Base-by-base conservation (phyloP, 2,888 invertebrate species). In the Mythimna lalbum region DNA sequence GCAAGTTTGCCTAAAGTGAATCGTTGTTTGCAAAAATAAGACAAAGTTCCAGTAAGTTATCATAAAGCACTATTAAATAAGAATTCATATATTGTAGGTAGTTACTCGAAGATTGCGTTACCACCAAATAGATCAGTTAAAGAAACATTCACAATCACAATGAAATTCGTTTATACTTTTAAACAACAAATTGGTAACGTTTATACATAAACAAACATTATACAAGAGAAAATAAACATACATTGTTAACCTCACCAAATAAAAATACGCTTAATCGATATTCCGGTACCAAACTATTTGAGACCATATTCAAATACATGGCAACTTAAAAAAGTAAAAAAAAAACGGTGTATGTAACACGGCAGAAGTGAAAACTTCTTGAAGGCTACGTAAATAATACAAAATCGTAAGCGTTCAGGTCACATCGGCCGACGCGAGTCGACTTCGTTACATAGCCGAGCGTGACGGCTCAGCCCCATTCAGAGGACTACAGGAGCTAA, bases 101-200 rank as follows among this genome's bases (percentile, higher is more conserved):
- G 33, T 4, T 53, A 61, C 17, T 43, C 33, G 14, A 23, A 55
- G 27, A n/a, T 73, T 12, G 14, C 49, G 57, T 21, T 9, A 56
- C 33, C 23, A 19, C 63, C 52, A 39, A 21, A 63, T 31, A 53
- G 56, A 72, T 56, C 43, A 63, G 67, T 10, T 60, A 66, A 77
- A 65, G 62, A 75, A 85, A 85, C 81, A 85, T 83, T 85, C 83
- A 85, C 83, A 83, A 85, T 66, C 76, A 83, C 85, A 80, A 69
- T 70, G 65, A 79, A 74, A 70, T 75, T 74, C 60, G 56, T 74
- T 79, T 50, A 75, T 12, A 79, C 53, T 79, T 79, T 69, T 14
- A 61, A 65, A 74, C 59, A 72, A 71, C 53, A 75, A 61, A 77
- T 73, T 73, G 75, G 75, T 84, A 84, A 83, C 77, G 65, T 67